Base-by-base conservation (phyloP, 2,113 vertebrate genomes). In the Hiodon alosoides region DNA sequence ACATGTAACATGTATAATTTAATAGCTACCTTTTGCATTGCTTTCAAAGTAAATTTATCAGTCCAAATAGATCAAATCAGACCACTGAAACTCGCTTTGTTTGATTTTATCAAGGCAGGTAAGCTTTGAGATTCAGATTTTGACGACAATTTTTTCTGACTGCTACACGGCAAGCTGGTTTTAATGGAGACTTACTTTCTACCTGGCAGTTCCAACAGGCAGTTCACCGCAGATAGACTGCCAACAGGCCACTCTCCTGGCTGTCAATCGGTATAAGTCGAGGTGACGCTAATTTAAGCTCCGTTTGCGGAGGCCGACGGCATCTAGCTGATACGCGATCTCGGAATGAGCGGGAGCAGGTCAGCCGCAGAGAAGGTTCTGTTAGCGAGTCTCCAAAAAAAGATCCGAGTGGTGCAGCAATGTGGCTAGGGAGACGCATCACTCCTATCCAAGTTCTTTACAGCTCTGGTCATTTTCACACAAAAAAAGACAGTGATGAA, bases 401-500 rank as follows among this genome's bases (percentile, higher is more conserved):
- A 57, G 58, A 60, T 2, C 9, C 13, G 16, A 3, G 2, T 59
- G 11, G 57, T 60, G 58, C n/a, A 48, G 31, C 31, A 31, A 31
- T 31, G 31, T 31, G 31, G 31, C 31, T 31, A 31, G 31, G 31
- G 31, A 31, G 31, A 31, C 31, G 31, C 17, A 76, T 81, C 81
- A 31, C 69, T 64, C 9, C 76, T 75, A 74, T 80, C 81, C 79
- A 78, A 13, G 55, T 73, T 73, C 71, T 60, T 73, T 69, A 72
- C 31, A 59, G 48, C 85, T 82, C 81, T 90, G 86, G 86, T 87
- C 86, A 90, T 89, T 84, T 84, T 81, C 80, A 86, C 84, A 81
- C 31, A 31, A 86, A 86, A 85, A 85, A 89, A 86, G 88, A 91
- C 88, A 91, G 89, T 91, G 89, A 92, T 91, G 87, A 88, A 91